Evolutionary conservation across 2,888 invertebrate species (phyloP).

Genomic region (Cremastinae sp.): DNA sequence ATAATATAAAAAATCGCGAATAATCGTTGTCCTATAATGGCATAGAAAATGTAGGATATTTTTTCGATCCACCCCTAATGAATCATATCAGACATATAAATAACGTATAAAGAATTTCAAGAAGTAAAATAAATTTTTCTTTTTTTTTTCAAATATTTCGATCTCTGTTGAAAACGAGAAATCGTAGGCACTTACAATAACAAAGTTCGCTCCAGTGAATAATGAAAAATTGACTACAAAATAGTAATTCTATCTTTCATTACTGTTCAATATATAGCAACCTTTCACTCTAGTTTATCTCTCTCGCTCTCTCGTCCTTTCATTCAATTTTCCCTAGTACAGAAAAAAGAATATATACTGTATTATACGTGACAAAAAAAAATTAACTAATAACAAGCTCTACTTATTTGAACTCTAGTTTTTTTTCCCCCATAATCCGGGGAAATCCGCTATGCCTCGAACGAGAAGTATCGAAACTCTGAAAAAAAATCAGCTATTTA

Average conservation of each 20-base stretch:
- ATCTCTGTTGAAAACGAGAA: constrained; percentile 57
- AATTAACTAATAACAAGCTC: constrained; percentile 71
- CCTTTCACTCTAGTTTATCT: constrained; percentile 11
- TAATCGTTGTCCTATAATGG: constrained; percentile 35
- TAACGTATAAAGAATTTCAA: constrained; percentile 1
- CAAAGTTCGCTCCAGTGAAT: constrained; percentile 49
- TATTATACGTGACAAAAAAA: constrained; percentile 32
- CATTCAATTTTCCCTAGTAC: constrained; percentile 49
- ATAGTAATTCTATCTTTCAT: constrained; percentile 41
- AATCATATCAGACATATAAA: constrained; percentile 10
- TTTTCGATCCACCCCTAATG: constrained; percentile 1
- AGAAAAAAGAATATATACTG: constrained; percentile 27
- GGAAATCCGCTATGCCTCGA: constrained; percentile 24
- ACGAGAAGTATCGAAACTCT: neutral
- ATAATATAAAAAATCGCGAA: constrained; percentile 49
- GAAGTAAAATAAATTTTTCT: constrained; percentile 5
- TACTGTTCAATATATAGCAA: constrained; percentile 11
- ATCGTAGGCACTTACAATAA: constrained; percentile 64
- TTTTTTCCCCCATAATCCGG: constrained; percentile 30
- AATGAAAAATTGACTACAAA: constrained; percentile 55
- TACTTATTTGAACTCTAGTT: constrained; percentile 55
- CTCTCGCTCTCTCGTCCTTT: constrained; percentile 18
- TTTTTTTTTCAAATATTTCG: constrained; percentile 31
- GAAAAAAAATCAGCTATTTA: neutral
- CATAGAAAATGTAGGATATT: constrained; percentile 43